Conservation (phyloP, 2,797 vertebrate species). For the Cetoscarus ocellatus region DNA sequence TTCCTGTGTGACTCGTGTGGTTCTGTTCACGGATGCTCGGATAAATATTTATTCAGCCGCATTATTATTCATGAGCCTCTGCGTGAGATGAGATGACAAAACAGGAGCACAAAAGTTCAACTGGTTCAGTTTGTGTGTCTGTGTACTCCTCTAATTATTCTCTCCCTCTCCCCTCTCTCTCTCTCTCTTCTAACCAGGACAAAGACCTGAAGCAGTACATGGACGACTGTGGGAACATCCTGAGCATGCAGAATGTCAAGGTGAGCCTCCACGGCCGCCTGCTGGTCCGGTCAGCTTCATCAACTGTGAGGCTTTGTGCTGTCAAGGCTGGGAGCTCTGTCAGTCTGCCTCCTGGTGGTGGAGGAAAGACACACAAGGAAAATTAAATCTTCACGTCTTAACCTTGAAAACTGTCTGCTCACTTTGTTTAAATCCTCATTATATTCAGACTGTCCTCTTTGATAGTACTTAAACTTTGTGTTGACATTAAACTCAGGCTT, state of each 20-base stretch:
- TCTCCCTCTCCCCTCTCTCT: conserved; percentile 2
- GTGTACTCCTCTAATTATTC: conserved; percentile 3
- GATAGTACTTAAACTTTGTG: neutral
- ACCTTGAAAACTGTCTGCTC: neutral
- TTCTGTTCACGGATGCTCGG: conserved; percentile 33
- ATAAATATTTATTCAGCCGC: conserved; percentile 33
- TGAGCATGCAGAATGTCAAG: conserved; percentile 98
- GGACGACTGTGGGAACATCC: conserved; percentile 97
- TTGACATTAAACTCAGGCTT: neutral
- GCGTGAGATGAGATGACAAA: conserved; percentile 1
- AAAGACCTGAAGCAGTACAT: conserved; percentile 98
- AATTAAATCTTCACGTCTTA: neutral
- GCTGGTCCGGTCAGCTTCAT: conserved; percentile 50
- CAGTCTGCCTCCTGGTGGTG: conserved; percentile 72
- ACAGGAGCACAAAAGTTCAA: conserved; percentile 28
- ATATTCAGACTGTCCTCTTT: neutral
- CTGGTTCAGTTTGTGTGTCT: conserved; percentile 31
- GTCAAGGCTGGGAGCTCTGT: conserved; percentile 27
- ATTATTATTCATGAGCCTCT: conserved; percentile 60
- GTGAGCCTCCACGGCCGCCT: conserved; percentile 76
- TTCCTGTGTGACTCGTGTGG: conserved; percentile 24
- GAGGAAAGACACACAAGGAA: neutral
- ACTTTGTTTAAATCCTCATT: neutral
- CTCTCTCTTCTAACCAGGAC: conserved; percentile 81
- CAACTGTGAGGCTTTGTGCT: conserved; percentile 22